These are phyloP conservation scores for Laticauda colubrina DNA, from an alignment of 2,113 vertebrate genomes.

Conservation along the genomic window DNA sequence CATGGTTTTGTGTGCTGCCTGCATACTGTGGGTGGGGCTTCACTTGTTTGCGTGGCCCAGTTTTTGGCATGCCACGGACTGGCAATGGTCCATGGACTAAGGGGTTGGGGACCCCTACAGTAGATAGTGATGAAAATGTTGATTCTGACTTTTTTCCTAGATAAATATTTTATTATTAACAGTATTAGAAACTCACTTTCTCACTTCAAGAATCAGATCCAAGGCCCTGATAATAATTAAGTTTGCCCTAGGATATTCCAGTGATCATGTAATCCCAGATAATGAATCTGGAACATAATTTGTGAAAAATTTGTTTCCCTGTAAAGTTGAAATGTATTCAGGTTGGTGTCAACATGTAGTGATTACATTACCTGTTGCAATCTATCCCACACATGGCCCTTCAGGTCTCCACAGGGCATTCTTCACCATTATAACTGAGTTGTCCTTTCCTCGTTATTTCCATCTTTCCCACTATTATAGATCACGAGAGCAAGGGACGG, in stretches of 20 bases:
- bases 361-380: background rate
- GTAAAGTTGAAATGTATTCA: background rate
- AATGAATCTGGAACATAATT: background rate
- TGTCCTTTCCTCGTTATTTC: background rate
- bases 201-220: background rate
- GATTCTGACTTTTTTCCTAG: background rate
- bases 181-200: background rate
- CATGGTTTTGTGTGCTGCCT: background rate
- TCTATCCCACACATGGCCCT: background rate
- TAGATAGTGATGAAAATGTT: slow-evolving; percentile 26
- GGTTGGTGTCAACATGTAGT: background rate
- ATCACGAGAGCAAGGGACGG: background rate
- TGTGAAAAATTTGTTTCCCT: background rate
- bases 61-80: background rate
- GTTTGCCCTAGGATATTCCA: background rate
- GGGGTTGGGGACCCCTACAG: background rate
- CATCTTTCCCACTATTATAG: background rate
- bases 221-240: background rate
- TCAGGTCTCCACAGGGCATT: background rate
- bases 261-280: background rate
- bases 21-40: background rate
- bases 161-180: background rate
- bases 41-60: background rate
- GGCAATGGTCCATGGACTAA: background rate
- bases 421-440: background rate